These are phyloP conservation scores for Neocrepidodera transversa DNA, from an alignment of 2,888 invertebrate species.

Conservation along the genomic window DNA sequence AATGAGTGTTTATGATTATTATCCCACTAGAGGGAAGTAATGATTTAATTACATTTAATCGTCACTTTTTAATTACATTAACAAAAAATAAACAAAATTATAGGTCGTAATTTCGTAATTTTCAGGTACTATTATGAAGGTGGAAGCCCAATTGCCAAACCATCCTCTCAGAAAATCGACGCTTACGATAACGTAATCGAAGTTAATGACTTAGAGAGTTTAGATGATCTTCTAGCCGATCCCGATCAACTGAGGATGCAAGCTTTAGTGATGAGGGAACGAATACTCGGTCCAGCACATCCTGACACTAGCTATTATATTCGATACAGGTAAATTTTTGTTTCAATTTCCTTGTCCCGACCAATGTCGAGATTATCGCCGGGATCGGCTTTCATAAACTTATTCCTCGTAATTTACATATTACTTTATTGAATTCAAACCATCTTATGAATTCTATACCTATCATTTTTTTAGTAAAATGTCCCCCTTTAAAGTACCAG, in stretches of 20 bases:
- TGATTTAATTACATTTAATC: no score
- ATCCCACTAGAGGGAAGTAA: background rate
- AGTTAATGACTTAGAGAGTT: conserved; percentile 76
- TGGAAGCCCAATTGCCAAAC: conserved; percentile 76
- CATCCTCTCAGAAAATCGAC: conserved; percentile 70
- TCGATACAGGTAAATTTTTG: conserved; percentile 67
- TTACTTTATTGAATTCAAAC: no score
- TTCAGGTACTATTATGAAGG: conserved; percentile 59
- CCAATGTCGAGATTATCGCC: no score
- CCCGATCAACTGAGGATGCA: conserved; percentile 98
- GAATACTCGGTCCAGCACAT: conserved; percentile 91
- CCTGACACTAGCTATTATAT: conserved; percentile 97
- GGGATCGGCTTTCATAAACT: no score
- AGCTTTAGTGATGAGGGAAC: conserved; percentile 87
- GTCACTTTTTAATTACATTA: no score
- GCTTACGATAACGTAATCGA: conserved; percentile 91
- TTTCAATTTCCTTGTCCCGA: no score
- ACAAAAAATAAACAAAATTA: no score
- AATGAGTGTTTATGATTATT: background rate
- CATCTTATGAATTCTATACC: no score
- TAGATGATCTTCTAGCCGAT: conserved; percentile 88
- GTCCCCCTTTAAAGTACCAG: no score
- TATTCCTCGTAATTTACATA: no score
- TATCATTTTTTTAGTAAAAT: no score
- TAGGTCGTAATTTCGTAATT: no score